These are phyloP conservation scores for Sminthurides bifidus DNA, from an alignment of 1,140 invertebrate species.

Conservation along the genomic window DNA sequence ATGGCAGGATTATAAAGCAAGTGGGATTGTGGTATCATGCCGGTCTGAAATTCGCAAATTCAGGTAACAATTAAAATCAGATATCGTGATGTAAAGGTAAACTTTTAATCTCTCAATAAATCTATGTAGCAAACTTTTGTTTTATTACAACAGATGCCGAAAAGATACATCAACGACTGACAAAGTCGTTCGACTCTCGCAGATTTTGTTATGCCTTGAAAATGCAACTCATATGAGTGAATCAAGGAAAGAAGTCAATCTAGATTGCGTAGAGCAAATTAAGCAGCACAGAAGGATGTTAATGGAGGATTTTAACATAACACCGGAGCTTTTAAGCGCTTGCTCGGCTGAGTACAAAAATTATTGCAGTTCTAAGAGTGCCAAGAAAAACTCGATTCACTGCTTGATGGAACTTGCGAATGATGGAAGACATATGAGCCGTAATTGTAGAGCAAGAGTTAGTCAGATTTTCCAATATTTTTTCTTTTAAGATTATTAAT, in stretches of 20 bases:
- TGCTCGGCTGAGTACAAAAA: slow-evolving; percentile 74
- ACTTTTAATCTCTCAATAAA: neutral
- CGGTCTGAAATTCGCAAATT: slow-evolving; percentile 76
- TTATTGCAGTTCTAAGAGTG: slow-evolving; percentile 56
- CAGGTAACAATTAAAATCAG: slow-evolving; percentile 39
- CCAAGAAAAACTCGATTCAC: slow-evolving; percentile 80
- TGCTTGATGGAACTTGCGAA: slow-evolving; percentile 83
- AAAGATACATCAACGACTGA: slow-evolving; percentile 63
- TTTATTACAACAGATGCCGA: slow-evolving; percentile 33
- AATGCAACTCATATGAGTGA: slow-evolving; percentile 60
- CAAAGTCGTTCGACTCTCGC: slow-evolving; percentile 70
- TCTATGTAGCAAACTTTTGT: neutral
- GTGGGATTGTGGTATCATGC: slow-evolving; percentile 75
- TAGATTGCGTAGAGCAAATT: slow-evolving; percentile 55
- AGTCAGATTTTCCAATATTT: slow-evolving; percentile 32
- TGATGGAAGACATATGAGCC: slow-evolving; percentile 48
- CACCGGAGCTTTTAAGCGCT: slow-evolving; percentile 76
- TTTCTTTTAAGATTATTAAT: slow-evolving; percentile 10
- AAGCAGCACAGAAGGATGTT: slow-evolving; percentile 76
- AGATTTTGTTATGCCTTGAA: slow-evolving; percentile 87
- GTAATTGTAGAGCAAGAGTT: slow-evolving; percentile 55
- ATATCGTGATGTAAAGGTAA: neutral
- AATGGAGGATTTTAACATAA: slow-evolving; percentile 83
- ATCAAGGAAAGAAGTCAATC: slow-evolving; percentile 18
- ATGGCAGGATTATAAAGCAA: slow-evolving; percentile 61